Percentiles rank a stretch among this genome's conserved stretches.
These are phyloP conservation scores for Prunella fulvescens DNA, from an alignment of 2,113 vertebrate genomes.

Conservation along the genomic window DNA sequence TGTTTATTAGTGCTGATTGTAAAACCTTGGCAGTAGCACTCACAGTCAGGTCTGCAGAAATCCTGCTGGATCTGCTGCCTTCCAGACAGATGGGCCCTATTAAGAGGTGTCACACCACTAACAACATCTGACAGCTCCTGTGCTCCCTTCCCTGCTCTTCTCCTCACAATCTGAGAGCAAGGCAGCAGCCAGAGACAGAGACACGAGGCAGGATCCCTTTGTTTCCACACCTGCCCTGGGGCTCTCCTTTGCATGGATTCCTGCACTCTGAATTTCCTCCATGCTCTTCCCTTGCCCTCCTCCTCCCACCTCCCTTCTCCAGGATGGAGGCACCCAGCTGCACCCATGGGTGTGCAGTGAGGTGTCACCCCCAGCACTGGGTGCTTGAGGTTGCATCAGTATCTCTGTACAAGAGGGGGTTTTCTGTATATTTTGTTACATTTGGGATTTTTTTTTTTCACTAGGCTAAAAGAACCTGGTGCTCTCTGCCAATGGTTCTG, in stretches of 20 bases:
- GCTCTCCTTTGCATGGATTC: neutral
- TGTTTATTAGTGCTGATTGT: slow-evolving; percentile 39
- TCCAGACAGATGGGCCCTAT: slow-evolving; percentile 44
- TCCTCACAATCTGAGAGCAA: rapidly evolving
- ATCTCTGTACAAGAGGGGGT: rapidly evolving
- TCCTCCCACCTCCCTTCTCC: neutral
- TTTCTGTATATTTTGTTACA: neutral
- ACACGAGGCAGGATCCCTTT: neutral
- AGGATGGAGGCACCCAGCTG: neutral
- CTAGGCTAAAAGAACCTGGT: neutral
- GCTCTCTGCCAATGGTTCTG: neutral
- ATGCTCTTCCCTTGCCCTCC: neutral
- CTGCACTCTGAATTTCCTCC: neutral
- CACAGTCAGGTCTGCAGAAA: neutral
- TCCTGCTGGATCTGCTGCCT: neutral
- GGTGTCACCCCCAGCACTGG: rapidly evolving
- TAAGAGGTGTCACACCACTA: slow-evolving; percentile 51
- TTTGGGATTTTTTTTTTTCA: neutral
- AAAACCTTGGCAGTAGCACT: slow-evolving; percentile 18
- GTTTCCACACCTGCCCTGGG: rapidly evolving
- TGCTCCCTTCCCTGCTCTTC: neutral
- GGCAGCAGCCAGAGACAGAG: neutral
- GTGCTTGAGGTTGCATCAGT: neutral
- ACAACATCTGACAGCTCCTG: slow-evolving; percentile 16
- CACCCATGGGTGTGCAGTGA: neutral